Conservation (phyloP, 2,113 vertebrate genomes). For the Siniperca chuatsi region DNA sequence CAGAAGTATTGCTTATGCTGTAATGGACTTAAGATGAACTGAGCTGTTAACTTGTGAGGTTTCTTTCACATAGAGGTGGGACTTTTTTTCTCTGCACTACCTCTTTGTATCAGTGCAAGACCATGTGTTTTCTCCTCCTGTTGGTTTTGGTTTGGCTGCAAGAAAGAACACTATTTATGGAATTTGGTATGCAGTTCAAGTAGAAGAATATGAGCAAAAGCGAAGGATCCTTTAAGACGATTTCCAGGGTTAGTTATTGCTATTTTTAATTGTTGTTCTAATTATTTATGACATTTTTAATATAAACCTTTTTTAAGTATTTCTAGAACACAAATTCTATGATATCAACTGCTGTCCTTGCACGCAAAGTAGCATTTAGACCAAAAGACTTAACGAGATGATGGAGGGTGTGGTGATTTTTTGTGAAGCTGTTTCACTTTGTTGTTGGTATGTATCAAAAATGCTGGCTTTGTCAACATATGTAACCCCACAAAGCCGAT, state of each 20-base stretch:
- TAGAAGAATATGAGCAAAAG: background rate
- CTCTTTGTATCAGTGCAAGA: slow-evolving; percentile 25
- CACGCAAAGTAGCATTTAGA: too few relatives aligned
- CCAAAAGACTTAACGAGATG: background rate
- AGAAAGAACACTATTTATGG: background rate
- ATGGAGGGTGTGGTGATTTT: background rate
- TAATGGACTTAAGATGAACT: slow-evolving; percentile 73
- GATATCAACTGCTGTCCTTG: background rate
- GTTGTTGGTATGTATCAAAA: background rate
- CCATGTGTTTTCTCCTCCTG: slow-evolving; percentile 21
- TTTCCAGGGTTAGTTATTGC: background rate
- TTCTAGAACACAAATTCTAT: background rate
- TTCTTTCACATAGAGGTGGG: slow-evolving; percentile 41
- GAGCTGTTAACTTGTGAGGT: slow-evolving; percentile 58
- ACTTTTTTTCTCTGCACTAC: slow-evolving; percentile 20
- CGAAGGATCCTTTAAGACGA: background rate
- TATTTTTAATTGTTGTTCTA: background rate
- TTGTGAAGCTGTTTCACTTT: background rate
- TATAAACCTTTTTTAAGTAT: background rate
- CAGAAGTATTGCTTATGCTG: slow-evolving; percentile 52
- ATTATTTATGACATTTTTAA: background rate
- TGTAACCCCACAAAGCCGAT: background rate
- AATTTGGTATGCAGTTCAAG: background rate
- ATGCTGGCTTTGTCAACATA: background rate
- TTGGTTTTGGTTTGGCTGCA: slow-evolving; percentile 11